phyloP scores from a whole-genome alignment of 2,797 vertebrate genomes.

The Diglossa cyanea region DNA sequence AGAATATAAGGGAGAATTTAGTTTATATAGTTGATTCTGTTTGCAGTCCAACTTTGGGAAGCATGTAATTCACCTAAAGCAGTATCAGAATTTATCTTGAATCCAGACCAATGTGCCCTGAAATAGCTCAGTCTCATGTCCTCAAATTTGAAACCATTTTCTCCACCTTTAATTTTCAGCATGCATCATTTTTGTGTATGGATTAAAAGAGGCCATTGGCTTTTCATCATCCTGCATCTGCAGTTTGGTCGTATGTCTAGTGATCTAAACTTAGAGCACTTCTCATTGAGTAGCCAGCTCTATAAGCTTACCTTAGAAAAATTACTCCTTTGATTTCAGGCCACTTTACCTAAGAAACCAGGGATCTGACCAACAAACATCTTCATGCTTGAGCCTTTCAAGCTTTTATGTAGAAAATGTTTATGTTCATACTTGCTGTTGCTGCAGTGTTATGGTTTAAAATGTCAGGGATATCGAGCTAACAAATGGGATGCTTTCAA shows the following conservation, averaged over 20 bases:
- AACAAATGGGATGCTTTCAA: neutral
- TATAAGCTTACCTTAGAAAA: neutral
- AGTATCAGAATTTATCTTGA: neutral
- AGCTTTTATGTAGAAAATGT: neutral
- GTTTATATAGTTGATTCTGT: neutral
- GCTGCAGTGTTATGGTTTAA: neutral
- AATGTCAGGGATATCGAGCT: neutral
- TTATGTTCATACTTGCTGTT: neutral
- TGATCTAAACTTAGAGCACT: neutral
- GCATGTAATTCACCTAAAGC: neutral
- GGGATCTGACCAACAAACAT: neutral
- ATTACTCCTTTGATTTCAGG: neutral
- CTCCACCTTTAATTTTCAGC: neutral
- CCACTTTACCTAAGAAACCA: neutral
- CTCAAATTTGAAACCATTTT: neutral
- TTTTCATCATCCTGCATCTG: neutral
- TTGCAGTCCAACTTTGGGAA: neutral
- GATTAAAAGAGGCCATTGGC: neutral
- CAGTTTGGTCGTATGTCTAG: neutral
- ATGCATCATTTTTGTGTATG: neutral
- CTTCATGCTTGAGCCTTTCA: neutral
- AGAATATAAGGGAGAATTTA: neutral
- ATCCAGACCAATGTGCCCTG: neutral
- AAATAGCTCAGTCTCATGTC: neutral
- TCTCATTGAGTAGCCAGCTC: neutral